Base-by-base conservation (phyloP, 2,113 vertebrate species). In the Platycercus adscitus region DNA sequence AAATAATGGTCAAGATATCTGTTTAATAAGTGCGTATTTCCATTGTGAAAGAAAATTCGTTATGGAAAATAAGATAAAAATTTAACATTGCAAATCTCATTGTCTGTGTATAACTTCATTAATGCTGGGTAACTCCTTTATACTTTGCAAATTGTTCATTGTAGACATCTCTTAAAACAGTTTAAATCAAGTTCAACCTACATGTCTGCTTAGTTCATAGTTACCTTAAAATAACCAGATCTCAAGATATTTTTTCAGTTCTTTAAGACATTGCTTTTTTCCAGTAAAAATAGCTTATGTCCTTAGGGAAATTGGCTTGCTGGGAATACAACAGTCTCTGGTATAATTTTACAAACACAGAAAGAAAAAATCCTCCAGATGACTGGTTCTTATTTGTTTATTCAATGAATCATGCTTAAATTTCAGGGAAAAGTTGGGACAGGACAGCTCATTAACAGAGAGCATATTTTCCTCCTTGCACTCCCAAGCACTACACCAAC, bases 31-130 rank as follows among this genome's bases (percentile, higher is more conserved):
- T 91, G 65, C 31, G 39, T 69, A 28, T 81, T 95, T 93, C 86
- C 84, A 87, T 87, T 94, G 91, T 60, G 88, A 63, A 94, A 95
- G 81, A 95, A 94, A 97, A 96, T 91, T 91, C 77, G 90, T 96
- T 95, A 81, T 35, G 61, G 70, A 93, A 96, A 96, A 87, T 60
- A 96, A 97, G 95, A 94, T 91, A 91, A 96, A 94, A 97, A 94
- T 82, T 94, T 96, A 96, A 96, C 94, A 95, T 89, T 91, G 93
- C 87, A 92, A 83, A 95, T 96, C 90, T 87, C 69, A 89, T 95
- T 95, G 83, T 92, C 81, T 93, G 21, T 72, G 52, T 85, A 85
- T 55, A 94, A 81, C 63, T 93, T 85, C 77, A 87, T 96, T 91
- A 96, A 92, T 86, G 46, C 58, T 91, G 81, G 44, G 49, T 93